Conservation (phyloP, 1,140 invertebrate species). For the Brachionus paranguensis region DNA sequence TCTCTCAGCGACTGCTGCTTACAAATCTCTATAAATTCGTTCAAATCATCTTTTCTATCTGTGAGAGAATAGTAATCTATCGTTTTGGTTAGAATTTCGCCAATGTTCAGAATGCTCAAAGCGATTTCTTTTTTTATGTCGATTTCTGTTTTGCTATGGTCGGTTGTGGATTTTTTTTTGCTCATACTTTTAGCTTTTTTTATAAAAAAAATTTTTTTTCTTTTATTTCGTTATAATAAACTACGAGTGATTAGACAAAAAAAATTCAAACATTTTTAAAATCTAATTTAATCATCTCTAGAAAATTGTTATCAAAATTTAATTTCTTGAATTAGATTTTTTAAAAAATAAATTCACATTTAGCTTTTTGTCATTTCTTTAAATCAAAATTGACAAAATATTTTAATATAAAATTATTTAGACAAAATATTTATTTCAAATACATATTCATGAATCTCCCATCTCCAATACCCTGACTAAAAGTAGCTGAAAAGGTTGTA, state of each 20-base stretch:
- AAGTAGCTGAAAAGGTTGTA: too few species aligned
- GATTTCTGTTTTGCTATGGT: not conserved
- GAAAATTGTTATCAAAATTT: not conserved
- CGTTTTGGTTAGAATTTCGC: slow-evolving; percentile 25
- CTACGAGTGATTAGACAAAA: not conserved
- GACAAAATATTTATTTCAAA: too few species aligned
- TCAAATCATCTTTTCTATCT: not conserved
- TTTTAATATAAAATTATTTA: too few species aligned
- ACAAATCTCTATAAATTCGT: not conserved
- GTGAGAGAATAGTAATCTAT: slow-evolving; percentile 2
- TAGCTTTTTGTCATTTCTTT: too few species aligned
- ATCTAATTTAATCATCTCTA: not conserved
- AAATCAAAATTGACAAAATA: too few species aligned
- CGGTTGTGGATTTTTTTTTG: not conserved
- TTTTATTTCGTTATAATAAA: not conserved
- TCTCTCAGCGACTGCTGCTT: not conserved
- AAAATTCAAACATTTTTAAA: not conserved
- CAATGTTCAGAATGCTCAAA: slow-evolving; percentile 28
- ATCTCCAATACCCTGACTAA: too few species aligned
- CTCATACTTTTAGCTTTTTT: not conserved
- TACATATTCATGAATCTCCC: too few species aligned
- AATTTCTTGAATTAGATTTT: too few species aligned
- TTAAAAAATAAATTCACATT: too few species aligned
- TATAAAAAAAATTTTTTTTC: not conserved
- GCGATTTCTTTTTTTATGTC: slow-evolving; percentile 38